phyloP scores from a whole-genome alignment of 2,888 invertebrate species.

The Dromius quadrimaculatus region DNA sequence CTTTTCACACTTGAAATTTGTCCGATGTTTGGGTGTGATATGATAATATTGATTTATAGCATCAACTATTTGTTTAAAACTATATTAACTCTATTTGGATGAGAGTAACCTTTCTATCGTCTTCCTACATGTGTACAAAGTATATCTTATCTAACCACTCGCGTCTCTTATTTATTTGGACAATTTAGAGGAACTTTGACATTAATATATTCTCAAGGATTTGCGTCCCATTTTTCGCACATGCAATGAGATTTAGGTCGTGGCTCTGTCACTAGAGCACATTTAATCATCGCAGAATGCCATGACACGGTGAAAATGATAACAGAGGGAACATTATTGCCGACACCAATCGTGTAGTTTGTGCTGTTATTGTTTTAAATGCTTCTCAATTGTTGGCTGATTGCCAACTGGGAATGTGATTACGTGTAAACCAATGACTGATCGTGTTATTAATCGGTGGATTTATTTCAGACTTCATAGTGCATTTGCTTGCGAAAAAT shows the following conservation, averaged over 20 bases:
- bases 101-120: too few relatives aligned
- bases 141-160: too few relatives aligned
- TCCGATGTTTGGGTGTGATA: too few relatives aligned
- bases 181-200: too few relatives aligned
- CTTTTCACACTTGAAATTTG: too few relatives aligned
- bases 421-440: conserved; percentile 31
- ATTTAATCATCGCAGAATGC: conserved; percentile 30
- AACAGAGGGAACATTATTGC: conserved; percentile 3
- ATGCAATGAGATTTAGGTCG: conserved; percentile 47
- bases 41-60: too few relatives aligned
- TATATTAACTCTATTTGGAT: too few relatives aligned
- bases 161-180: too few relatives aligned
- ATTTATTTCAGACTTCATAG: conserved; percentile 17
- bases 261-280: conserved; percentile 15
- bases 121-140: too few relatives aligned
- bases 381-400: conserved; percentile 36
- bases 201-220: conserved; percentile 48
- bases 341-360: conserved; percentile 11
- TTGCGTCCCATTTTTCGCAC: conserved; percentile 39
- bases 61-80: too few relatives aligned
- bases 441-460: conserved; percentile 13
- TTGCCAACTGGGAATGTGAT: conserved; percentile 23
- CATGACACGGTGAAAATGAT: conserved; percentile 22
- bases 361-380: conserved; percentile 42
- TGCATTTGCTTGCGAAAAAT: too few relatives aligned